Evolutionary conservation across 1,140 invertebrate species (phyloP), one percentile per base, ranked within the genome.

Genomic region (Apis dorsata): DNA sequence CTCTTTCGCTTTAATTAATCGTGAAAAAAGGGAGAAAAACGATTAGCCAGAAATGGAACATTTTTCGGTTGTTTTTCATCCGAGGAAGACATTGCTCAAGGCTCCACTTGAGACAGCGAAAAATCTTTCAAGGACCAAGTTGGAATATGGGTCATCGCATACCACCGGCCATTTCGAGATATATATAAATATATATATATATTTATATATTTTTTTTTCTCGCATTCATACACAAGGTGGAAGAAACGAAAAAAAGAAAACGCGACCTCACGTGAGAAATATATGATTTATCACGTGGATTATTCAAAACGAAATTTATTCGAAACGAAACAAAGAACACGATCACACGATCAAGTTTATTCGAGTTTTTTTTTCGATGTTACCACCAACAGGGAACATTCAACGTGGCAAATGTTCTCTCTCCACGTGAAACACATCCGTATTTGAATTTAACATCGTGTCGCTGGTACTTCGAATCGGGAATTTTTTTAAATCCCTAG

Each of bases 71-170:
- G 49, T 70, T 55, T 78, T 83, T 34, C 51, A 24, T n/a, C 21
- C 12, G 59, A 49, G 13, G 49, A 60, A 70, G 17, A 75, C 4
- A 12, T 51, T 24, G 59, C 60, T 62, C 66, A n/a, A 49, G n/a
- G 57, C 12, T 81, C 9, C 57, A 15, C 51, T 53, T 21, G 19
- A 74, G 17, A 71, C 53, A 70, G 59, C 21, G 72, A 87, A 77
- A 81, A 80, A 77, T 75, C 81, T 78, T 87, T 73, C 81, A 80
- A 83, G 85, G 63, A 80, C 62, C 63, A 5, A 15, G 7, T 44
- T 44, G 34, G 63, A 81, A 87, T 87, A 55, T 86, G 53, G 77
- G 81, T 80, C 86, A 84, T 76, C 51, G 55, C 81, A 7, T 13
- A 49, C 17, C 24, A 63, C 55, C 53, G 2, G 34, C 71, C 53